Base-by-base conservation (phyloP, 2,113 vertebrate species). In the Bostrychus sinensis region DNA sequence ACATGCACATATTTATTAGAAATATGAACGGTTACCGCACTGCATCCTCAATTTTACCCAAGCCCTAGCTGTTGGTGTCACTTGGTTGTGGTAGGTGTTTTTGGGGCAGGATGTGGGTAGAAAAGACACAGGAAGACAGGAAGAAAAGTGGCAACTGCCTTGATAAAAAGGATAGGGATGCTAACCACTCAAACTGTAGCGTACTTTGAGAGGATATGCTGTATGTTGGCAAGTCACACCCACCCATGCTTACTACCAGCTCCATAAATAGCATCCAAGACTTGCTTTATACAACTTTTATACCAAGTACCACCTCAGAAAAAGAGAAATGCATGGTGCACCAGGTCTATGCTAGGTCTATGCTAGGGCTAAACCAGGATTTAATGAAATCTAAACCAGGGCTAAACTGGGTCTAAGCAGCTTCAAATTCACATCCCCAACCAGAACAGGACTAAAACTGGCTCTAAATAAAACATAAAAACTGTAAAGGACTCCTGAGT, bases 41-140 rank as follows among this genome's bases (percentile, higher is more conserved):
- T 11, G 32, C 28, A 39, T 2, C 17, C 38, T 68, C 14, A 19
- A 48, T 75, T 81, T 74, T 42, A 74, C 58, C 74, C 51, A 76
- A 58, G 53, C 53, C 57, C 1, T 28, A 50, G 56, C 37, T 48
- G 56, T 45, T 61, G 56, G 62, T 81, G 82, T 76, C 80, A 84
- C 76, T 45, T 6, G 76, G 77, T 67, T 90, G 84, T 72, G 81
- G 74, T 74, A 60, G 69, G 71, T 78, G 84, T 86, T 81, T 70
- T 66, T 3, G 74, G 75, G 76, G n/a, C 88, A 91, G 91, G 91
- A 93, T 92, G 91, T 92, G 90, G 91, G 75, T 67, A 78, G 22
- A 55, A 71, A 66, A 75, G 56, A 61, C 72, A 76, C 56, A 73
- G 45, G 62, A 74, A 23, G 45, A 20, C 22, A 48, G 45, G 45